Percentiles rank a stretch among this genome's conserved stretches.
phyloP scores from a whole-genome alignment of 2,888 invertebrate genomes.

The Parasteatoda lunata region DNA sequence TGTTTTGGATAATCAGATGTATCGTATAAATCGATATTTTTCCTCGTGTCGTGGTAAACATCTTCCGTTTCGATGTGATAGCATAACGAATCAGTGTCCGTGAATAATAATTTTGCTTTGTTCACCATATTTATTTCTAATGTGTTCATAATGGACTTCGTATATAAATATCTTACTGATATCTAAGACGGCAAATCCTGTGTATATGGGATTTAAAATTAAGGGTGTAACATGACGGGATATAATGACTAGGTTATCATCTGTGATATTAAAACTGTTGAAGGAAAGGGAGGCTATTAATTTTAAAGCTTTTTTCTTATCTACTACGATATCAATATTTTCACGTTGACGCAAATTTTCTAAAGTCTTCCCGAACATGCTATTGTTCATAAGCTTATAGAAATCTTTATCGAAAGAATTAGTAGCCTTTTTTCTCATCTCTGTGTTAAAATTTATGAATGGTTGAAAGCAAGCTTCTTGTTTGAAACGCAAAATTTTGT shows the following conservation, averaged over 20 bases:
- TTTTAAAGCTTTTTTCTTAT: constrained; percentile 9
- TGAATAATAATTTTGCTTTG: constrained; percentile 13
- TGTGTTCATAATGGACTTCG: constrained; percentile 60
- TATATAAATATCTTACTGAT: constrained; percentile 30
- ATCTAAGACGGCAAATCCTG: constrained; percentile 70
- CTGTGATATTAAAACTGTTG: not conserved
- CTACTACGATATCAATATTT: not conserved
- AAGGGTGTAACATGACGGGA: constrained; percentile 20
- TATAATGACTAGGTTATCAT: constrained; percentile 10
- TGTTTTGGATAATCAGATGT: not conserved
- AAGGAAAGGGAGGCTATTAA: constrained; percentile 12
- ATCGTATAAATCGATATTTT: not conserved
- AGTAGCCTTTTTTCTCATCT: not conserved
- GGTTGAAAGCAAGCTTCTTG: not conserved
- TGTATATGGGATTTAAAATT: constrained; percentile 70
- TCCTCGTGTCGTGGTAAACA: not conserved
- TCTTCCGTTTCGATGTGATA: not conserved
- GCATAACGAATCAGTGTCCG: not conserved
- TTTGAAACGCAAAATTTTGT: not conserved
- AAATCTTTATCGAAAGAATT: not conserved
- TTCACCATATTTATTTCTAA: constrained; percentile 69
- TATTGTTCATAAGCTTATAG: not conserved
- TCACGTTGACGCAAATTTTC: not conserved
- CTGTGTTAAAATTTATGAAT: not conserved
- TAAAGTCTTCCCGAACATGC: not conserved